These are phyloP conservation scores for Coracopsis vasa DNA, from an alignment of 2,113 vertebrate genomes.

Conservation along the genomic window DNA sequence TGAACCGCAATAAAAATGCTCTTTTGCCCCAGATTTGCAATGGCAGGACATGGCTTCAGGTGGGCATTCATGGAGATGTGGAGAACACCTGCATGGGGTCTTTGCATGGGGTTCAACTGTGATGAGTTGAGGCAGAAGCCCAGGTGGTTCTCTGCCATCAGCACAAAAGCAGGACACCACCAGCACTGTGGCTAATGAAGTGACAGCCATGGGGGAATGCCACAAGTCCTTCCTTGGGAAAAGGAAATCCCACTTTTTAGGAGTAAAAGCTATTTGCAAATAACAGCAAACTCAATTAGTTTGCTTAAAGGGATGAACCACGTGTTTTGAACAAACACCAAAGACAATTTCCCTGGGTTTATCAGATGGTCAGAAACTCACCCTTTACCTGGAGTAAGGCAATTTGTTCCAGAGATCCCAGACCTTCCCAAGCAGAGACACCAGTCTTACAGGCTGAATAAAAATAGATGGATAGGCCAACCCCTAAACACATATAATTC, in stretches of 20 bases:
- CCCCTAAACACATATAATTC: conserved; percentile 8
- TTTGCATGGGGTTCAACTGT: neutral
- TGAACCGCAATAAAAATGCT: accelerated
- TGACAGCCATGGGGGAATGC: neutral
- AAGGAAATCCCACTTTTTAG: neutral
- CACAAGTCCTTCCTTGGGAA: neutral
- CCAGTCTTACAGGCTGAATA: neutral
- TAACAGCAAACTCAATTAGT: neutral
- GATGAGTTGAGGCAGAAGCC: neutral
- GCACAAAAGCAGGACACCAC: neutral
- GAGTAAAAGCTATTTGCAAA: neutral
- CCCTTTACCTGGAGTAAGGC: neutral
- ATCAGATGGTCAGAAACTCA: accelerated
- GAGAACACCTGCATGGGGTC: neutral
- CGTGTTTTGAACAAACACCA: neutral
- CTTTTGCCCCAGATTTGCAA: neutral
- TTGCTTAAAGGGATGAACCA: neutral
- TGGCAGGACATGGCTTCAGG: neutral
- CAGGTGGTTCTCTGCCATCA: neutral
- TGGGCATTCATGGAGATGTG: accelerated
- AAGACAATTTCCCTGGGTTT: neutral
- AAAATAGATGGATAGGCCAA: conserved; percentile 1
- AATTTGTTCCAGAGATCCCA: neutral
- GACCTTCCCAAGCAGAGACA: neutral
- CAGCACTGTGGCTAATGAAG: neutral